Percentiles rank a stretch among this genome's conserved stretches.
phyloP scores from a whole-genome alignment of 2,113 vertebrate genomes.

The Myiopsitta monachus region DNA sequence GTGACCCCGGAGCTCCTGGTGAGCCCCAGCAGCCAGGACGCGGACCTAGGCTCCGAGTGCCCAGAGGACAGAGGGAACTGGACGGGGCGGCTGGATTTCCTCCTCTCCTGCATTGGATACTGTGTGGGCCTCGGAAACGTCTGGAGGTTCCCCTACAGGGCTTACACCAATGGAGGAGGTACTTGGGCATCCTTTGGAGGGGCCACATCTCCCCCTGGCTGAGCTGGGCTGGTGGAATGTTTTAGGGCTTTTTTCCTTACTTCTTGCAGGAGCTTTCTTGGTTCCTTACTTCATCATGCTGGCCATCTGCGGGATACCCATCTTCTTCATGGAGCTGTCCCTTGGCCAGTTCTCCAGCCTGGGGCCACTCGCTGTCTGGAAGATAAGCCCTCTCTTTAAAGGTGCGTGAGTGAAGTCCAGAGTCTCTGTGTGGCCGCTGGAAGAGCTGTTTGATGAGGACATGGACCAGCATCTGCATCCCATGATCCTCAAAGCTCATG shows the following conservation, averaged over 20 bases:
- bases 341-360: slow-evolving; percentile 83
- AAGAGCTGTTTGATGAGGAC: neutral
- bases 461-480: neutral
- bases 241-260: neutral
- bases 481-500: neutral
- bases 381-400: slow-evolving; percentile 85
- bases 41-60: slow-evolving; percentile 73
- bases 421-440: neutral
- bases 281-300: slow-evolving; percentile 85
- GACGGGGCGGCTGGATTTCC: slow-evolving; percentile 83
- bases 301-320: slow-evolving; percentile 81
- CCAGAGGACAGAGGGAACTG: slow-evolving; percentile 79
- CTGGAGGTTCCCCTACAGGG: slow-evolving; percentile 82
- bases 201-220: neutral
- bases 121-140: slow-evolving; percentile 82
- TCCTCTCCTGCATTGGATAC: slow-evolving; percentile 83
- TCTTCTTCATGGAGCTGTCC: slow-evolving; percentile 83
- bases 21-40: slow-evolving; percentile 78
- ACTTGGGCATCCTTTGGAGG: neutral
- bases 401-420: slow-evolving; percentile 60
- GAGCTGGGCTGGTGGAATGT: neutral
- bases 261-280: slow-evolving; percentile 77
- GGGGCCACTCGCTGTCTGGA: slow-evolving; percentile 80
- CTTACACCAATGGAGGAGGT: slow-evolving; percentile 85
- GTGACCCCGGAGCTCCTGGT: slow-evolving; percentile 79